Percentiles rank a stretch among this genome's conserved stretches.
Evolutionary conservation across 2,888 invertebrate species (phyloP).

Genomic region (Conomelus anceps): DNA sequence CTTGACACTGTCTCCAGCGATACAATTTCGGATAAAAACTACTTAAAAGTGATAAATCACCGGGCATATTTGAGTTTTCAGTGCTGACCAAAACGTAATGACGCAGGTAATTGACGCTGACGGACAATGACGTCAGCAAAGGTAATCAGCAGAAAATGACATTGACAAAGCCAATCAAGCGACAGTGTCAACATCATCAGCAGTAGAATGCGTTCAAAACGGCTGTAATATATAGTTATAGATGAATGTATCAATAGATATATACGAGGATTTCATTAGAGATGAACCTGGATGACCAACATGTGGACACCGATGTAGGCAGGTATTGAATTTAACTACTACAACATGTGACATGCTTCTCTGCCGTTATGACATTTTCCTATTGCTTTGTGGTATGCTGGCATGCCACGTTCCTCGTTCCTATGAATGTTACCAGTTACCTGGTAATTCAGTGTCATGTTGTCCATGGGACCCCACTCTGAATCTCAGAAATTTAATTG

Average conservation of each 20-base stretch:
- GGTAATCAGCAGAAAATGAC: neutral
- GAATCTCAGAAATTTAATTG: neutral
- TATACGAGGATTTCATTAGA: neutral
- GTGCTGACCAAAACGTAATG: neutral
- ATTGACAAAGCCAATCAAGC: neutral
- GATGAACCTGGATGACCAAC: neutral
- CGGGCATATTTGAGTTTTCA: neutral
- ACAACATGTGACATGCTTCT: neutral
- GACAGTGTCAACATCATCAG: neutral
- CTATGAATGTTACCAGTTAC: neutral
- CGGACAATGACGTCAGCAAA: neutral
- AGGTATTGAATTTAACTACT: neutral
- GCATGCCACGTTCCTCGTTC: neutral
- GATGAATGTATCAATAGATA: neutral
- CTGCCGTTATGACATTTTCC: neutral
- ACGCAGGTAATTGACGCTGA: no score
- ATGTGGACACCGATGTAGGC: neutral
- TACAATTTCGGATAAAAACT: neutral
- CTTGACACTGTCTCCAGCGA: neutral
- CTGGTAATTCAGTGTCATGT: neutral
- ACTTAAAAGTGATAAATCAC: neutral
- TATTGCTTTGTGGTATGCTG: neutral
- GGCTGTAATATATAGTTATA: no score
- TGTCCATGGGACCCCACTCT: neutral
- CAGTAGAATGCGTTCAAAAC: neutral